Base-by-base conservation (phyloP, 1,140 invertebrate genomes). In the Aphelinus atriplicis region DNA sequence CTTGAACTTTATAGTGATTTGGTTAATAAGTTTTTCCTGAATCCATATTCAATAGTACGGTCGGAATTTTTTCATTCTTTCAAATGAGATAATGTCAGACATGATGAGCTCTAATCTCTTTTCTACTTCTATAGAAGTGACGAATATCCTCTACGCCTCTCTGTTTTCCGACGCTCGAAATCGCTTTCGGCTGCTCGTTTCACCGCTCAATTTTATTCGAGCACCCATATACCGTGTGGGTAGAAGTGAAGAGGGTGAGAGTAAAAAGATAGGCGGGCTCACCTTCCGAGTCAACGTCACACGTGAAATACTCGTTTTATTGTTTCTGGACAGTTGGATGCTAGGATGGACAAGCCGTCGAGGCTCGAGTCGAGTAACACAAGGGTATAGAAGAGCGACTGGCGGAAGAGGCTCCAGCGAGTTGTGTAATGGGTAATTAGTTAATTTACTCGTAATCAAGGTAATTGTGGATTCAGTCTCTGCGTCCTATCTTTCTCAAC, bases 241-340 rank as follows among this genome's bases (percentile, higher is more conserved):
- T 46, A 67, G 58, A 57, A 78, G 65, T 66, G 47, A 74, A 77
- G 73, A 73, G 72, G 51, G 58, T 56, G 69, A 68, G 53, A 51
- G 60, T 71, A 71, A 75, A 79, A 78, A 79, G 77, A 77, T 76
- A 75, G 73, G 73, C 61, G 43, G 68, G 26, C 4, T 51, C 26
- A 45, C 1, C 68, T 10, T 26, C 26, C 26, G 26, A 48, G 26
- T 6, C 63, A 6, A 73, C 53, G 62, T 66, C 55, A 66, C 51
- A 53, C 47, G 45, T 71, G 61, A 64, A 57, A 64, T 71, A 71
- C 70, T 64, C 64, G 63, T 73, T 73, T 72, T 72, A 72, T 72
- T 72, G 4, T 62, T 53, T 71, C 64, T 71, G 1, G 61, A 64
- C 43, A 4, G 43, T 55, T 50, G 51, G 51, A 46, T 51, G 51